Evolutionary conservation across 2,113 vertebrate species (phyloP), one percentile per base, ranked within the genome.

Genomic region (Ciconia boyciana): DNA sequence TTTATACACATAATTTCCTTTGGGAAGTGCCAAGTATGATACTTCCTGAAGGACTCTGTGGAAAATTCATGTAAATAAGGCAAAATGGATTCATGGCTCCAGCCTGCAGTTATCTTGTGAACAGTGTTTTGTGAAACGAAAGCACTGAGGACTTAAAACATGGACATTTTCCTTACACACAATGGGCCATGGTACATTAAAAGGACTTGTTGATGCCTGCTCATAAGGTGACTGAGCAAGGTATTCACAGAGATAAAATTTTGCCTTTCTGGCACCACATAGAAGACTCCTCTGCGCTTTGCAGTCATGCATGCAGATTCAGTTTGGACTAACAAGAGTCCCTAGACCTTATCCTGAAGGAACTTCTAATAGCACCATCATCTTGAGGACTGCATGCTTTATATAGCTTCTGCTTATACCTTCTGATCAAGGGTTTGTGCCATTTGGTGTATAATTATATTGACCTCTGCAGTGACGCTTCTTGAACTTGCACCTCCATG

Each of bases 41-140:
- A 84, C 72, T 65, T 96, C 74, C 86, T 93, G 96, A 94, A 96
- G 90, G 95, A 96, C 80, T 89, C 64, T 64, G 49, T 95, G 86
- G 95, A 97, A 96, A 97, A 96, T 96, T 89, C 92, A 90, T 95
- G 92, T 95, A 96, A 96, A 93, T 95, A 96, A 93, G 89, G 41
- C 64, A 78, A 96, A 96, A 94, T 90, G 80, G 83, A 95, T 94
- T 96, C 90, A 78, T 34, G 64, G 72, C 80, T 93, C 55, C 94
- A 96, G 96, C 83, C 86, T 92, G 88, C 61, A 90, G 83, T 93
- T 66, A 84, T 64, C 51, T 31, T 36, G 39, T 77, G 87, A 95
- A 39, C 25, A 66, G 54, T 41, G 22, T 46, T 96, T 95, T 91
- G 75, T 93, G 64, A 64, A 51, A 58, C 0, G 8, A 88, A 54